These are phyloP conservation scores for Ardeotis arabs DNA, from an alignment of 2,113 vertebrate genomes.

Conservation along the genomic window DNA sequence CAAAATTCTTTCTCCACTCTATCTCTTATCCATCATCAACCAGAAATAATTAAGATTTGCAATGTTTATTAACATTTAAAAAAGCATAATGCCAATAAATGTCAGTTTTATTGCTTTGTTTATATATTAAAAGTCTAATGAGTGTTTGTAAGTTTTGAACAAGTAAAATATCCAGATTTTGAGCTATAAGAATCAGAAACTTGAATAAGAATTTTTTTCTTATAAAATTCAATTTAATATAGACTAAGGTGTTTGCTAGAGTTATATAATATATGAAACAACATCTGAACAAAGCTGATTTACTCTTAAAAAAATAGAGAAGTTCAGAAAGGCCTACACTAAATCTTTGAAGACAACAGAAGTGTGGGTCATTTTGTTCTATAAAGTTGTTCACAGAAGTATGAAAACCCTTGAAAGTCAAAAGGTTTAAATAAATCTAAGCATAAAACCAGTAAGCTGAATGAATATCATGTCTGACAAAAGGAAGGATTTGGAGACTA, in stretches of 20 bases:
- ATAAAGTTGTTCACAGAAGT: neutral
- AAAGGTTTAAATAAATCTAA: neutral
- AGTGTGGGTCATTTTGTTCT: neutral
- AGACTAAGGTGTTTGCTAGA: neutral
- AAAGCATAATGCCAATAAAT: neutral
- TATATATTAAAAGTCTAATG: neutral
- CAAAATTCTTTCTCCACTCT: neutral
- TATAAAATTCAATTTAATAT: neutral
- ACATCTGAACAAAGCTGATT: neutral
- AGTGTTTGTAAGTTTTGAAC: neutral
- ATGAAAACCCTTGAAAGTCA: neutral
- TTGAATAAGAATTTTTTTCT: neutral
- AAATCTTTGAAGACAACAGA: neutral
- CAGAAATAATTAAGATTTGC: neutral
- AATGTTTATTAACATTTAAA: neutral
- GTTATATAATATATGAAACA: neutral
- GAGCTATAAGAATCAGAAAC: neutral
- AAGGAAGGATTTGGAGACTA: neutral
- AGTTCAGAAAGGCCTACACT: neutral
- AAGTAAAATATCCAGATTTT: neutral
- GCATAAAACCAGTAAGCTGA: neutral
- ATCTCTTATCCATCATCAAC: neutral
- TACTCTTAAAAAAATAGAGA: neutral
- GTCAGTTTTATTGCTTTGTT: neutral
- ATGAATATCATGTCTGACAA: neutral